Base-by-base conservation (phyloP, 2,888 invertebrate species). In the Uloborus plumipes region DNA sequence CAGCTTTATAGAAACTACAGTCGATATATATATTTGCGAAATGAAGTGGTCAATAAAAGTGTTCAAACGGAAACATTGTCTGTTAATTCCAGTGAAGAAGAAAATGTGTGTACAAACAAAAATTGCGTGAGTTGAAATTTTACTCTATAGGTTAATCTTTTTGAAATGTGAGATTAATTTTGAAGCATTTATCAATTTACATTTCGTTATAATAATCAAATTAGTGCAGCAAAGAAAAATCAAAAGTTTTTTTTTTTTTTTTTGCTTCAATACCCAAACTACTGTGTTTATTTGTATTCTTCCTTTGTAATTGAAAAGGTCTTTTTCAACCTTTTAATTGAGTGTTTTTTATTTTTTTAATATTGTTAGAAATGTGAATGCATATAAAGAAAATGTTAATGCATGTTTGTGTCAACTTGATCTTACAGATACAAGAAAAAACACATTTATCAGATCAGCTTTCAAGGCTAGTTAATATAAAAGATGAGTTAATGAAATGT, bases 1-100 rank as follows among this genome's bases (percentile, higher is more conserved):
- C 88, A 88, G 50, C 85, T 90, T 22, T 90, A 89, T 77, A 74
- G 85, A 55, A 82, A 84, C 67, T 86, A 79, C 53, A 85, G 77
- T 59, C 62, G 59, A 47, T 72, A 73, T 55, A 61, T 77, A 15
- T 71, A 83, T 51, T 69, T 77, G 18, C 61, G 77, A 51, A 83
- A 83, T 65, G 77, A 83, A 62, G 73, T 83, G 18, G 15, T 62
- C 20, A 62, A 51, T 22, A 83, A 77, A 67, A 71, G 66, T 49
- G 55, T 70, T 6, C 81, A 82, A 51, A 82, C 81, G 7, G 71
- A 66, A 49, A 20, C 14, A 18, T 53, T 51, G 26, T 20, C 53
- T 55, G 20, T 15, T 39, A n/a, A 49, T 20, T 9, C 47, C 18
- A 39, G 0, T 20, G 70, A 74, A 39, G 50, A 31, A 39, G 65